A percentile compares a stretch with the other conserved stretches of the same genome.
These are phyloP conservation scores for Chrysopilus asiliformis DNA, from an alignment of 2,888 invertebrate species.

Conservation along the genomic window DNA sequence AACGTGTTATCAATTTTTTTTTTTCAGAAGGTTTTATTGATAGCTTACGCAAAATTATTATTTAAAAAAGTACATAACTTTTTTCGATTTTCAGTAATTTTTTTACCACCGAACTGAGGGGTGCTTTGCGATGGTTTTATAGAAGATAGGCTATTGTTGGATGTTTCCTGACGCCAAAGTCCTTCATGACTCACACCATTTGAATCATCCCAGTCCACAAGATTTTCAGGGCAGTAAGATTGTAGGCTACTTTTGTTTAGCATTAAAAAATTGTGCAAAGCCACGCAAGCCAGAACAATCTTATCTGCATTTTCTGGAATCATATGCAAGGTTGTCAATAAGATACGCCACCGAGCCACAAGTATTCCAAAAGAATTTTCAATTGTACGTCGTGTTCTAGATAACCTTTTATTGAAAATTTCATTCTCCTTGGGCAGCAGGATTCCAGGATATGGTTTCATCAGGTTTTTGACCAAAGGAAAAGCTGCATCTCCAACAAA, in stretches of 20 bases:
- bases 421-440: background rate
- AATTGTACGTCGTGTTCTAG: background rate
- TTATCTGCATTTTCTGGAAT: background rate
- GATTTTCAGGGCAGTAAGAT: background rate
- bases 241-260: background rate
- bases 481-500: background rate
- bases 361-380: background rate
- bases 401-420: background rate
- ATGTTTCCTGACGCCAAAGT: background rate
- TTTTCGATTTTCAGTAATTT: too few species aligned
- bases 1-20: background rate
- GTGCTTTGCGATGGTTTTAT: too few species aligned
- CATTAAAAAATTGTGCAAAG: background rate
- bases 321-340: background rate
- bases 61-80: background rate
- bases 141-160: too few species aligned
- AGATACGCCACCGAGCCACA: background rate
- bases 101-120: too few species aligned
- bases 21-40: background rate
- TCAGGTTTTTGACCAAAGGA: too few species aligned
- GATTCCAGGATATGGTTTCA: background rate
- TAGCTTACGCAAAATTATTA: too few species aligned
- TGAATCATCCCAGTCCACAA: background rate
- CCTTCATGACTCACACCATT: background rate
- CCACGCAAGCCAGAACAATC: background rate